Evolutionary conservation across 2,797 vertebrate species (phyloP), one percentile per base, ranked within the genome.

Genomic region (Myoxocephalus aenaeus): DNA sequence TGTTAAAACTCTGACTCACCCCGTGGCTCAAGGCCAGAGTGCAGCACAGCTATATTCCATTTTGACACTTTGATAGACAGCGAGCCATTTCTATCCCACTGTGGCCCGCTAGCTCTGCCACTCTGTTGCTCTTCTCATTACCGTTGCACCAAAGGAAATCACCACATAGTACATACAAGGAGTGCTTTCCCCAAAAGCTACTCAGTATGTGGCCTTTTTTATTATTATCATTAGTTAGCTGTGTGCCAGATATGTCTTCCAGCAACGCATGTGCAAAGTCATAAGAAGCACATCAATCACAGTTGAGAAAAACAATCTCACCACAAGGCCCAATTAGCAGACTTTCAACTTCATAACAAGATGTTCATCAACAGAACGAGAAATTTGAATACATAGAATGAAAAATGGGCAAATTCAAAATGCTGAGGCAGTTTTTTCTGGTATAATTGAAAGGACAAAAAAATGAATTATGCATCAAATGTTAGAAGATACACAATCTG

Each of bases 41-140:
- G 84, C 80, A 82, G 61, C 83, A 73, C 79, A 80, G 83, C 80
- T 87, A 77, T 90, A 90, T 87, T 89, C 86, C 73, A 63, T 83
- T 84, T 64, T 85, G 89, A 91, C 88, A 89, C 84, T 84, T 89
- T 90, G 88, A 92, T 86, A 83, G 91, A 90, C 91, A 83, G 69
- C 59, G 2, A 85, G 84, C 77, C 90, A 80, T 92, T 91, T 90
- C 84, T 76, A 73, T 77, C 86, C 79, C 77, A 81, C 84, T 79
- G 87, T 82, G 83, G 77, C 62, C 74, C 29, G 69, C 82, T 2
- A 77, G 83, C 75, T 80, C 82, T 75, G 71, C 81, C 86, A 89
- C 87, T 84, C 86, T 40, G 75, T 81, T 84, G 84, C 80, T 81
- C 86, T 81, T 77, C 81, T 83, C 80, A 88, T 90, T 87, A 89